Evolutionary conservation across 53 echinoderm and acorn worm genomes (phyloP), one percentile per base, ranked within the genome.

Genomic region (Holothuria leucospilota): DNA sequence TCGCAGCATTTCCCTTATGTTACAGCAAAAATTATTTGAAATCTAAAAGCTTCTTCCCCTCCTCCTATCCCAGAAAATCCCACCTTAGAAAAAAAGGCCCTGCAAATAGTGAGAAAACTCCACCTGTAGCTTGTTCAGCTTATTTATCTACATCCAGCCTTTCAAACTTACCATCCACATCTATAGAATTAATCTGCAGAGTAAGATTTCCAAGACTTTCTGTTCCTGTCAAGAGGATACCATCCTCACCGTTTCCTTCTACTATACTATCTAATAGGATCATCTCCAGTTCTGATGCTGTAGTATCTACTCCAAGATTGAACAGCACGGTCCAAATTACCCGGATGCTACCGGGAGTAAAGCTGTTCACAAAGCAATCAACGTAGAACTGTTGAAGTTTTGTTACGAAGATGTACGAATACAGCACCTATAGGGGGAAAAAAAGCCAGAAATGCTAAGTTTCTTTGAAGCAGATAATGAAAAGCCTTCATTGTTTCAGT

Each of bases 121-220:
- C 8, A 46, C 46, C 46, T 11, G 11, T 11, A 46, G 46, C 46
- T 46, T 46, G 3, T 34, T 34, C 34, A 34, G 46, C 46, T 9
- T 0, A 46, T 46, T 46, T 46, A 34, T 34, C 34, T 34, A 46
- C 8, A 46, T 46, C 8, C 46, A 8, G 46, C 8, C 46, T 9
- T 46, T 46, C 6, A 7, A 46, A 84, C 89, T 88, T 21, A 88
- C 88, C 63, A 46, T 65, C 62, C n/a, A 89, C 58, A 21, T 66
- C 60, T 20, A 89, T 51, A 12, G 89, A 56, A 10, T 41, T 46
- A 10, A 67, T 46, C 1, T 66, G 26, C 6, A 89, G 56, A 15
- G 93, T 93, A 16, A 93, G 82, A 24, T 93, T 93, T 25, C 91
- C 93, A 59, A 85, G 85, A 3, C 68, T 63, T 23, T 72, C 61